phyloP scores from a whole-genome alignment of 1,140 invertebrate genomes.

The Microplitis mediator region DNA sequence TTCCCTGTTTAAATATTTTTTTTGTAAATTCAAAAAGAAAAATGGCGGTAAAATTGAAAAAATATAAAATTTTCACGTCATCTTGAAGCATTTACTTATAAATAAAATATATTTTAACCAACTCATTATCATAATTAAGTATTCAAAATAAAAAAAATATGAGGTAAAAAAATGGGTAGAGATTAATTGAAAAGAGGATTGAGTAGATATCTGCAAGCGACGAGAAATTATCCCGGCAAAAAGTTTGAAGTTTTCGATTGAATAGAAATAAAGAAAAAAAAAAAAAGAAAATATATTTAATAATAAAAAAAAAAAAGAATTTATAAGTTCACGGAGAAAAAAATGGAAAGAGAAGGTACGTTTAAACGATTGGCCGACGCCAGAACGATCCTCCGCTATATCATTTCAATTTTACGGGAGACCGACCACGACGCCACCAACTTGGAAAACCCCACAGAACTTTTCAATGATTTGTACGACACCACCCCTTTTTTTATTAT shows the following conservation, averaged over 20 bases:
- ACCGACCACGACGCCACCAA: constrained; percentile 43
- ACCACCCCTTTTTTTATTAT: too few relatives aligned
- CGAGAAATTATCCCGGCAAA: constrained; percentile 17
- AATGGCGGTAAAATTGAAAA: too few relatives aligned
- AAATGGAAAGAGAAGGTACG: constrained; percentile 13
- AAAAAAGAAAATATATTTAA: constrained; percentile 11
- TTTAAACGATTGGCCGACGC: constrained; percentile 11
- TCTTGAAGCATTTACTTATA: too few relatives aligned
- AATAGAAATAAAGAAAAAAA: constrained; percentile 14
- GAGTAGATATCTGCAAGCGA: constrained; percentile 13
- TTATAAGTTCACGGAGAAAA: not conserved
- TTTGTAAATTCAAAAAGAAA: too few relatives aligned
- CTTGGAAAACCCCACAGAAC: constrained; percentile 43
- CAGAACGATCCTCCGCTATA: constrained; percentile 44
- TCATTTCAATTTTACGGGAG: constrained; percentile 58
- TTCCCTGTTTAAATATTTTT: too few relatives aligned
- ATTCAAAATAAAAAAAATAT: constrained; percentile 1
- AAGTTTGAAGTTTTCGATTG: constrained; percentile 8
- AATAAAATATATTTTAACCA: too few relatives aligned
- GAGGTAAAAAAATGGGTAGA: not conserved
- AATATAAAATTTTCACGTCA: too few relatives aligned
- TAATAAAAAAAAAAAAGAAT: not conserved
- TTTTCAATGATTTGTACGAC: constrained; percentile 52
- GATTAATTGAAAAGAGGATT: not conserved
- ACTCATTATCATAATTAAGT: not conserved